Conservation (phyloP, 2,888 invertebrate species). For the Drosophila cognata region DNA sequence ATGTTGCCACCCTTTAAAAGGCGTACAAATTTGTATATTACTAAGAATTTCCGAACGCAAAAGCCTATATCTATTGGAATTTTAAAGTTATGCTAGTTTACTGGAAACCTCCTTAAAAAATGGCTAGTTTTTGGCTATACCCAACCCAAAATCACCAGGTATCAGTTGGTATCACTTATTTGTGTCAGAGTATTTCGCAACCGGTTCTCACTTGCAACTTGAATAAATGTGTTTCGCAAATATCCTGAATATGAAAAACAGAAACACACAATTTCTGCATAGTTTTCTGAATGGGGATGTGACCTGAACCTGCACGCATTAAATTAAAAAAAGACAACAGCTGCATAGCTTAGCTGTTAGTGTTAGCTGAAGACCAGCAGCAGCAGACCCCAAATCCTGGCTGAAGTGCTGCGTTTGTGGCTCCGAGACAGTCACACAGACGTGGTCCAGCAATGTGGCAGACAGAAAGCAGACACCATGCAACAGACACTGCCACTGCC, state of each 20-base stretch:
- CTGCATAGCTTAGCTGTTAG: slow-evolving; percentile 41
- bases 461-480: background rate
- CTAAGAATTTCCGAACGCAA: background rate
- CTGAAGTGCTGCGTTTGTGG: slow-evolving; percentile 58
- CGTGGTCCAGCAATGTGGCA: slow-evolving; percentile 1
- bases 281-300: background rate
- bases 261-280: background rate
- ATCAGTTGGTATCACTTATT: background rate
- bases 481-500: background rate
- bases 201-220: background rate
- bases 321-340: slow-evolving; percentile 31
- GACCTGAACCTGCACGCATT: slow-evolving; percentile 14
- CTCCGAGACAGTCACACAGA: slow-evolving; percentile 15
- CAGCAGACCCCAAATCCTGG: slow-evolving; percentile 25
- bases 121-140: background rate
- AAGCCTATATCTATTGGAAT: background rate
- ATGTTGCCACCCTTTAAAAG: background rate
- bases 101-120: background rate
- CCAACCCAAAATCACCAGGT: background rate
- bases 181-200: background rate
- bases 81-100: background rate
- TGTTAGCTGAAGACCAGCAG: slow-evolving; percentile 31
- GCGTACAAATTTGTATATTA: too few species aligned
- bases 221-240: background rate
- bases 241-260: background rate